Evolutionary conservation across 2,113 vertebrate genomes (phyloP).

Genomic region (Argyrosomus japonicus): DNA sequence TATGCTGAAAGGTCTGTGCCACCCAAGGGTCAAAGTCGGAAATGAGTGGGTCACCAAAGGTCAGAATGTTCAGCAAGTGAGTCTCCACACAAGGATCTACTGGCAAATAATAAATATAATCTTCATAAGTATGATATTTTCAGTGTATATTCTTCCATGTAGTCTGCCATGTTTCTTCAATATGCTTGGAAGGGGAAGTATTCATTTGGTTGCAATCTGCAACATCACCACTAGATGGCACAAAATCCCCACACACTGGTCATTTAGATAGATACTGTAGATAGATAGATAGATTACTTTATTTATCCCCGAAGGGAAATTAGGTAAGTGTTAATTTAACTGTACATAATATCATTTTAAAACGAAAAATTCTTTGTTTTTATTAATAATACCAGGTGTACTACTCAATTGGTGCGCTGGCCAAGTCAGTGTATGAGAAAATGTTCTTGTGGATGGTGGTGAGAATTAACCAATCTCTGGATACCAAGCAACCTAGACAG

Average conservation of each 20-base stretch:
- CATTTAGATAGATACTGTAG: too few species aligned
- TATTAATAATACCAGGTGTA: conserved; percentile 70
- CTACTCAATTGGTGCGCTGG: conserved; percentile 87
- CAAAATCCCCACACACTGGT: too few species aligned
- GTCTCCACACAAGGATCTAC: conserved; percentile 15
- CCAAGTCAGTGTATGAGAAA: conserved; percentile 90
- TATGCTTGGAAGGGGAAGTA: too few species aligned
- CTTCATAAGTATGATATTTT: too few species aligned
- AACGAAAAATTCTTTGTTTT: not conserved
- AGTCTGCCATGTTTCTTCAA: too few species aligned
- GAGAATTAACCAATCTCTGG: conserved; percentile 83
- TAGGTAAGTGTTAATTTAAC: too few species aligned
- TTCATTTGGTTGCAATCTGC: too few species aligned
- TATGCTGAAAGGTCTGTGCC: conserved; percentile 63
- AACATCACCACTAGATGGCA: too few species aligned
- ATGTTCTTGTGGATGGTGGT: conserved; percentile 87
- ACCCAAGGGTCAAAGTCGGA: conserved; percentile 68
- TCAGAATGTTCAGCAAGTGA: conserved; percentile 91
- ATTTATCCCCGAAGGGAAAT: too few species aligned
- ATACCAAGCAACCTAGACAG: conserved; percentile 82
- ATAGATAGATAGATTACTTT: too few species aligned
- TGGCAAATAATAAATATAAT: too few species aligned
- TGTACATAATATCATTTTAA: not conserved
- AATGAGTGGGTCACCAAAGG: conserved; percentile 86
- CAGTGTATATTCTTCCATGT: too few species aligned